Evolutionary conservation across 2,888 invertebrate genomes (phyloP).

Genomic region (Scaeva pyrastri): DNA sequence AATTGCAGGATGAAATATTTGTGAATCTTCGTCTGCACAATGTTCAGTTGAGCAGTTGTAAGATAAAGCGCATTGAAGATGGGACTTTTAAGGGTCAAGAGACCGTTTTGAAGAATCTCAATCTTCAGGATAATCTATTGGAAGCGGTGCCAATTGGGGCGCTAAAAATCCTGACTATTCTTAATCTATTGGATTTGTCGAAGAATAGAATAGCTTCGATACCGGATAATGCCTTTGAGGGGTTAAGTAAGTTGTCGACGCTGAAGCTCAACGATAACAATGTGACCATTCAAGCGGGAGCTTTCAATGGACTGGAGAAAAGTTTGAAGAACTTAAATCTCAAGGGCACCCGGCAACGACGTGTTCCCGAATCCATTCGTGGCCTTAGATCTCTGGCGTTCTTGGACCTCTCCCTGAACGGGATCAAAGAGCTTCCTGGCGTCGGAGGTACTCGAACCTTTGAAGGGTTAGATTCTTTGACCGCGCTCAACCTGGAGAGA

Average conservation of each 20-base stretch:
- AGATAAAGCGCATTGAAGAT: slow-evolving; percentile 88
- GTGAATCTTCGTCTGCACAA: slow-evolving; percentile 90
- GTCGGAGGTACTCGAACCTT: slow-evolving; percentile 88
- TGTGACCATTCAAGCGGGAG: slow-evolving; percentile 88
- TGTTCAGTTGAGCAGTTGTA: slow-evolving; percentile 93
- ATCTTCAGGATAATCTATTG: slow-evolving; percentile 93
- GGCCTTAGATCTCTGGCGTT: slow-evolving; percentile 93
- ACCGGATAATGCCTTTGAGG: slow-evolving; percentile 90
- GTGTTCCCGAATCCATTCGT: slow-evolving; percentile 91
- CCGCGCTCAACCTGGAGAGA: slow-evolving; percentile 92
- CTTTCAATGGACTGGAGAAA: slow-evolving; percentile 91
- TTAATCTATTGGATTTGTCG: slow-evolving; percentile 93
- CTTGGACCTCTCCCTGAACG: slow-evolving; percentile 94
- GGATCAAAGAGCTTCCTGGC: slow-evolving; percentile 92
- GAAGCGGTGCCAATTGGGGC: slow-evolving; percentile 91
- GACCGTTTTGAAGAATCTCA: slow-evolving; percentile 90
- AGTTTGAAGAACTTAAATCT: slow-evolving; percentile 94
- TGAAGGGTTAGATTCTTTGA: slow-evolving; percentile 91
- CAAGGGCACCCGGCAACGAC: slow-evolving; percentile 93
- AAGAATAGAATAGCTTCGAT: slow-evolving; percentile 90
- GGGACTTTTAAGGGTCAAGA: slow-evolving; percentile 94
- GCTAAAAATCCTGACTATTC: slow-evolving; percentile 87
- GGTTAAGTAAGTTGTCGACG: slow-evolving; percentile 90
- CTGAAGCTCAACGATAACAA: slow-evolving; percentile 95
- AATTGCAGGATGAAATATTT: slow-evolving; percentile 88